phyloP scores from a whole-genome alignment of 2,888 invertebrate genomes.

The Stenchaetothrips biformis region DNA sequence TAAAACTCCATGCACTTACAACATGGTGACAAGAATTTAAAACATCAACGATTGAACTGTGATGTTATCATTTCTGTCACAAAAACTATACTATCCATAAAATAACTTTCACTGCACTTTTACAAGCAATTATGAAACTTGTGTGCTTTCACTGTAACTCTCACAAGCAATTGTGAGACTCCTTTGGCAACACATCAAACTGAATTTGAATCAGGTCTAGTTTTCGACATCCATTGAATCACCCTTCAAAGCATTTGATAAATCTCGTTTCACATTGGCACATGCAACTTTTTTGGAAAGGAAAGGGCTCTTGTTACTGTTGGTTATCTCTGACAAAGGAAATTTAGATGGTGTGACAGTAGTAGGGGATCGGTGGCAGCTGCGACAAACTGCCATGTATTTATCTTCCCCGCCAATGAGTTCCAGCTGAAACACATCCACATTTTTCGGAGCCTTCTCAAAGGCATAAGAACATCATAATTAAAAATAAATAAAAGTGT shows the following conservation, averaged over 20 bases:
- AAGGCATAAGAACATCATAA: not conserved
- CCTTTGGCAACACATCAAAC: too few relatives aligned
- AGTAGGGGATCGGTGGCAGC: slow-evolving; percentile 43
- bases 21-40: too few relatives aligned
- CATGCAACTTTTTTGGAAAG: not conserved
- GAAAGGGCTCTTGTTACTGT: not conserved
- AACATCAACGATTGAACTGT: too few relatives aligned
- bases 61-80: too few relatives aligned
- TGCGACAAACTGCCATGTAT: slow-evolving; percentile 52
- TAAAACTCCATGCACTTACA: too few relatives aligned
- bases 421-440: slow-evolving; percentile 46
- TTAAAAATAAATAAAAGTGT: not conserved
- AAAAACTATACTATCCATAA: too few relatives aligned
- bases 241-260: not conserved
- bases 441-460: slow-evolving; percentile 11
- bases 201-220: too few relatives aligned
- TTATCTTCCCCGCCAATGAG: slow-evolving; percentile 54
- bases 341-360: slow-evolving; percentile 38
- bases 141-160: too few relatives aligned
- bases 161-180: too few relatives aligned
- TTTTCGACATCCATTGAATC: slow-evolving; percentile 2
- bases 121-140: too few relatives aligned
- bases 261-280: not conserved
- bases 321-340: not conserved
- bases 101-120: too few relatives aligned